Base-by-base conservation (phyloP, 2,888 invertebrate species). In the Drosophila mulleri region DNA sequence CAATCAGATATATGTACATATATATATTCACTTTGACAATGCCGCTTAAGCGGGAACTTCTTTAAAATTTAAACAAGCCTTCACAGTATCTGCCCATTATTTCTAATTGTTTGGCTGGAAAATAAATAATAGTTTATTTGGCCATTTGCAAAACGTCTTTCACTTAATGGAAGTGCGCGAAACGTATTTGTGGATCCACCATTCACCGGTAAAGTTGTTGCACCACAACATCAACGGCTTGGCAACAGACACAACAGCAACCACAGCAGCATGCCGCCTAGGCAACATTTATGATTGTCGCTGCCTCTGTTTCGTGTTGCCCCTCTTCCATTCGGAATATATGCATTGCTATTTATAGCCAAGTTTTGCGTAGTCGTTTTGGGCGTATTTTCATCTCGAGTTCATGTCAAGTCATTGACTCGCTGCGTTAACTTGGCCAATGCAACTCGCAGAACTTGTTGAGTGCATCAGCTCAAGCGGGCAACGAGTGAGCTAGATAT, bases 361-460 rank as follows among this genome's bases (percentile, higher is more conserved):
- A 74, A 69, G 67, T 56, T 75, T 67, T 59, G 69, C 64, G 78
- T 72, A 67, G 66, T 29, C 58, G 53, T 67, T 70, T 73, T 78
- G 78, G 83, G 75, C 68, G 72, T 78, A 62, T 57, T 57, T 66
- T 72, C 78, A 73, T 67, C 72, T 71, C 67, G 88, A 84, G 83
- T 84, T 84, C 88, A 84, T 66, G 69, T 67, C 71, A 80, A 82
- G 83, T 84, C 83, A 84, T 84, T 87, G 88, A 87, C 83, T 84
- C 66, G 35, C 23, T 52, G 67, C 54, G 18, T 20, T 67, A 62
- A 54, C 54, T 41, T 64, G 78, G 85, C 72, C 68, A 72, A 66
- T 73, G 78, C 60, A 65, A 56, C 64, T 60, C 68, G 69, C 62
- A 73, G 42, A 67, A 52, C 47, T 60, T 48, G 52, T 67, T 61